phyloP scores from a whole-genome alignment of 2,113 vertebrate species.

The Notothenia coriiceps region DNA sequence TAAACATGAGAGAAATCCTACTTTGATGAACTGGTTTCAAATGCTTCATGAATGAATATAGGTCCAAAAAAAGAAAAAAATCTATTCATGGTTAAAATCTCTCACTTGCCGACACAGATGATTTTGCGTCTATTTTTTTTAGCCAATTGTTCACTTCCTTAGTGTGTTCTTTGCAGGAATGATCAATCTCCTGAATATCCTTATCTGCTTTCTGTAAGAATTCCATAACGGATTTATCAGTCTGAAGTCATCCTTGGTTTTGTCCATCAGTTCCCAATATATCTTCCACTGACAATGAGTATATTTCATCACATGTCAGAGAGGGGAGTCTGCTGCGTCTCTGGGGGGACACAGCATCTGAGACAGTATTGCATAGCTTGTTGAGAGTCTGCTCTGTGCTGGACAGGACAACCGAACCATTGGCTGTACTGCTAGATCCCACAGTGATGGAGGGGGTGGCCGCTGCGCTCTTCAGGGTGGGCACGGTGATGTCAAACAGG shows the following conservation, averaged over 20 bases:
- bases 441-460: slow-evolving; percentile 72
- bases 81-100: background rate
- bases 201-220: slow-evolving; percentile 69
- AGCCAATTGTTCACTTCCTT: slow-evolving; percentile 34
- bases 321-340: slow-evolving; percentile 74
- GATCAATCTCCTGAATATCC: slow-evolving; percentile 44
- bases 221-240: slow-evolving; percentile 35
- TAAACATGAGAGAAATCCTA: background rate
- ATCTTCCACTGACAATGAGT: slow-evolving; percentile 77
- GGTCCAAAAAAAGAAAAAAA: too few relatives aligned
- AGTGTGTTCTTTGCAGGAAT: slow-evolving; percentile 1
- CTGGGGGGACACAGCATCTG: slow-evolving; percentile 84
- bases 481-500: slow-evolving; percentile 83
- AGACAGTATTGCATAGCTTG: slow-evolving; percentile 83
- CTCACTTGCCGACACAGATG: background rate
- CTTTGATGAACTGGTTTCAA: background rate
- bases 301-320: slow-evolving; percentile 82
- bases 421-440: slow-evolving; percentile 76
- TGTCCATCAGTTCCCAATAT: background rate
- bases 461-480: slow-evolving; percentile 78
- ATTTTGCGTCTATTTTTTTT: slow-evolving; percentile 19
- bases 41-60: background rate
- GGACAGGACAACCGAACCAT: slow-evolving; percentile 80
- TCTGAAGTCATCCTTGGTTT: slow-evolving; percentile 19
- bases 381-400: slow-evolving; percentile 66